Percentiles rank a stretch among this genome's conserved stretches.
Evolutionary conservation across 2,888 invertebrate genomes (phyloP).

Genomic region (Andricus curvator): DNA sequence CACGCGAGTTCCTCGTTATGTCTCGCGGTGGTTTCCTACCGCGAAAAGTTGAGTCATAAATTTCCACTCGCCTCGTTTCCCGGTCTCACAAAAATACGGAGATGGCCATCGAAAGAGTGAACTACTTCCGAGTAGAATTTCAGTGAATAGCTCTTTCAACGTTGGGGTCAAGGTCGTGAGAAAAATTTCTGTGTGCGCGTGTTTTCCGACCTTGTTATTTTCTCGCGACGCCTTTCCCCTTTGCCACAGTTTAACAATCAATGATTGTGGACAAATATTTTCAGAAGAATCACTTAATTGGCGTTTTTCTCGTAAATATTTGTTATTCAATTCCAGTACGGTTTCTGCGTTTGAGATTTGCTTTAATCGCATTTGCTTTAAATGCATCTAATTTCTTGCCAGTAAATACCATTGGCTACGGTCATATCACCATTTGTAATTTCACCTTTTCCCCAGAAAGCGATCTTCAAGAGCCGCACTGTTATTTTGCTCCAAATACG

Average conservation of each 20-base stretch:
- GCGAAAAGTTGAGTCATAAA: slow-evolving; percentile 23
- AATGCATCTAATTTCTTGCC: too few species aligned
- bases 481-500: slow-evolving; percentile 64
- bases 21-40: slow-evolving; percentile 43
- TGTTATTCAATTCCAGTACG: too few species aligned
- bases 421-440: too few species aligned
- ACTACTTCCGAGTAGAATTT: slow-evolving; percentile 30
- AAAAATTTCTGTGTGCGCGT: slow-evolving; percentile 37
- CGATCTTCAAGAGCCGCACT: slow-evolving; percentile 40
- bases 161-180: slow-evolving; percentile 1
- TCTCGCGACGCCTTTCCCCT: not conserved
- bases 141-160: slow-evolving; percentile 1
- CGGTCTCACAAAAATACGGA: slow-evolving; percentile 9
- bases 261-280: too few species aligned
- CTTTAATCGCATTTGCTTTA: too few species aligned
- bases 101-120: slow-evolving; percentile 38
- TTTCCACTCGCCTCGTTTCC: slow-evolving; percentile 1
- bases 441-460: not conserved
- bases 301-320: too few species aligned
- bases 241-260: too few species aligned
- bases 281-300: too few species aligned
- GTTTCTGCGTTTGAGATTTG: too few species aligned
- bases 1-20: slow-evolving; percentile 58
- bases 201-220: not conserved
- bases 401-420: too few species aligned